Evolutionary conservation across 2,113 vertebrate species (phyloP).

Genomic region (Calyptommatus sinebrachiatus): DNA sequence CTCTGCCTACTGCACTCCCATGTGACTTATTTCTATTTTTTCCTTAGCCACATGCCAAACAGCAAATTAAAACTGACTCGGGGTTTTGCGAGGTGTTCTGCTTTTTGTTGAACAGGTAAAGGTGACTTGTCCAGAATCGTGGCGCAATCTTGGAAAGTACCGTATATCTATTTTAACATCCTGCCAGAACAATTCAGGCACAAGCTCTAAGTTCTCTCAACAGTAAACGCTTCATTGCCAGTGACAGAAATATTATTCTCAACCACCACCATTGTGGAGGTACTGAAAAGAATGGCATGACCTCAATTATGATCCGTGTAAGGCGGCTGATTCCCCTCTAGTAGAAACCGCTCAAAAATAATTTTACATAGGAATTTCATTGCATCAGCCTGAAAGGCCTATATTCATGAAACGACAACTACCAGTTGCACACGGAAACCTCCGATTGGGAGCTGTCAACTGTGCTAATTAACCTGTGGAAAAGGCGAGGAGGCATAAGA

Average conservation of each 20-base stretch:
- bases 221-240: conserved; percentile 8
- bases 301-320: conserved; percentile 16
- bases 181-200: not conserved
- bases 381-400: not conserved
- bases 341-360: not conserved
- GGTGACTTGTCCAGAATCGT: not conserved
- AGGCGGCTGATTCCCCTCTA: conserved; percentile 8
- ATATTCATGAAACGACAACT: not conserved
- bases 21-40: not conserved
- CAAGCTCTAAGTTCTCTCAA: not conserved
- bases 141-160: not conserved
- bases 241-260: conserved; percentile 9
- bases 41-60: not conserved
- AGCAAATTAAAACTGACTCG: not conserved
- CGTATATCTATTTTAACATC: not conserved
- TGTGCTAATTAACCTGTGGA: not conserved
- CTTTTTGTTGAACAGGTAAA: not conserved
- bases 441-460: not conserved
- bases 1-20: not conserved
- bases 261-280: not conserved
- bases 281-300: conserved; percentile 1
- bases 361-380: conserved; percentile 20
- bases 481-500: not conserved
- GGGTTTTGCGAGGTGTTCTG: not conserved
- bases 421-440: not conserved